Conservation (phyloP, 1,140 invertebrate genomes). For the Drosophila kanapiae region DNA sequence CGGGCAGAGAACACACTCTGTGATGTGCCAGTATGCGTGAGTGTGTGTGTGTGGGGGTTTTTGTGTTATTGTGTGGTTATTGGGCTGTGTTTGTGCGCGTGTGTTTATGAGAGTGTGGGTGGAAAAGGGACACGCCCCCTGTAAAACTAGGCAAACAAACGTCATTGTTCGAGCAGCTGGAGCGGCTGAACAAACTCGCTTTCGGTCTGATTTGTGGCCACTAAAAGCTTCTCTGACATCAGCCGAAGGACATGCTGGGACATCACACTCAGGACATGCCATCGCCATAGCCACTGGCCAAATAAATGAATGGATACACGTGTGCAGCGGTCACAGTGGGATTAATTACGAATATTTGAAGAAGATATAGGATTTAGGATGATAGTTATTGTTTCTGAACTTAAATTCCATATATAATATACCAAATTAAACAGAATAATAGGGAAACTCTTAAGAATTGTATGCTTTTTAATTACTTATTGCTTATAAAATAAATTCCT, state of each 20-base stretch:
- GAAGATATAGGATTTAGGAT: too few species aligned
- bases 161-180: constrained; percentile 45
- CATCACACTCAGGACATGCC: constrained; percentile 35
- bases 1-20: not conserved
- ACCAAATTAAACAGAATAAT: too few species aligned
- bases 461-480: not conserved
- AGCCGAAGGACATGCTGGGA: constrained; percentile 55
- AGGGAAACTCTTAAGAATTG: not conserved
- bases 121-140: not conserved
- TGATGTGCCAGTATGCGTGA: not conserved
- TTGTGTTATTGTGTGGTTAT: constrained; percentile 16
- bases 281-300: constrained; percentile 21
- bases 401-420: too few species aligned
- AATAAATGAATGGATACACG: constrained; percentile 58
- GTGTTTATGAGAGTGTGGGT: not conserved
- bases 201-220: constrained; percentile 72
- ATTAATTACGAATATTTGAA: not conserved
- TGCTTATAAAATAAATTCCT: not conserved
- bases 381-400: too few species aligned
- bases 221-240: constrained; percentile 77
- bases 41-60: not conserved
- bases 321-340: constrained; percentile 48
- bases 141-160: constrained; percentile 44
- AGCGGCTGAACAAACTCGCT: constrained; percentile 39
- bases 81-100: constrained; percentile 2